These are phyloP conservation scores for Perodicticus potto DNA, from an alignment of 2,797 vertebrate species.

Conservation along the genomic window DNA sequence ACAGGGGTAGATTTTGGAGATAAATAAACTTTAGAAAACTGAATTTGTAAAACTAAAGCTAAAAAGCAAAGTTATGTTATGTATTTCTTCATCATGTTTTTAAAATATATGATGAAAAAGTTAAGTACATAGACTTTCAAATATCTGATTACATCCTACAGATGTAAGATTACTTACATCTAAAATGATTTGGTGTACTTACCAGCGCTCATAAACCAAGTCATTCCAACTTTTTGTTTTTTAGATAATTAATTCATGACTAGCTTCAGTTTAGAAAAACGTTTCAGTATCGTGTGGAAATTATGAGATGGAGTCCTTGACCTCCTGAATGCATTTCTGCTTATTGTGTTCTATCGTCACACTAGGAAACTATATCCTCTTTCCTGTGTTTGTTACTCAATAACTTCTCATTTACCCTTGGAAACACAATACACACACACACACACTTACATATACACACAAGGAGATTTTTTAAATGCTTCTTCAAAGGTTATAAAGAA, in stretches of 20 bases:
- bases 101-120: not conserved
- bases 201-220: not conserved
- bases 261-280: constrained; percentile 9
- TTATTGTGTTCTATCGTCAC: constrained; percentile 20
- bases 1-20: not conserved
- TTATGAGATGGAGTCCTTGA: constrained; percentile 10
- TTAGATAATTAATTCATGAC: not conserved
- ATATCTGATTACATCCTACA: no score
- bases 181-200: not conserved
- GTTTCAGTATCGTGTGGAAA: constrained; percentile 7
- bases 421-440: not conserved
- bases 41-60: constrained; percentile 23
- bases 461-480: not conserved
- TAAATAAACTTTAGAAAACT: constrained; percentile 15
- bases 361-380: not conserved
- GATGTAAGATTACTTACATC: not conserved
- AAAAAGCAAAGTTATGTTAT: not conserved
- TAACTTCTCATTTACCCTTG: constrained; percentile 27
- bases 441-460: not conserved
- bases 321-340: constrained; percentile 30
- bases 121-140: not conserved
- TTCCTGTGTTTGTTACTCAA: constrained; percentile 24
- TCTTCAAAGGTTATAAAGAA: constrained; percentile 25
- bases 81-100: not conserved
- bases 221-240: not conserved